phyloP scores from a whole-genome alignment of 2,113 vertebrate genomes.

The Balaenoptera acutorostrata region DNA sequence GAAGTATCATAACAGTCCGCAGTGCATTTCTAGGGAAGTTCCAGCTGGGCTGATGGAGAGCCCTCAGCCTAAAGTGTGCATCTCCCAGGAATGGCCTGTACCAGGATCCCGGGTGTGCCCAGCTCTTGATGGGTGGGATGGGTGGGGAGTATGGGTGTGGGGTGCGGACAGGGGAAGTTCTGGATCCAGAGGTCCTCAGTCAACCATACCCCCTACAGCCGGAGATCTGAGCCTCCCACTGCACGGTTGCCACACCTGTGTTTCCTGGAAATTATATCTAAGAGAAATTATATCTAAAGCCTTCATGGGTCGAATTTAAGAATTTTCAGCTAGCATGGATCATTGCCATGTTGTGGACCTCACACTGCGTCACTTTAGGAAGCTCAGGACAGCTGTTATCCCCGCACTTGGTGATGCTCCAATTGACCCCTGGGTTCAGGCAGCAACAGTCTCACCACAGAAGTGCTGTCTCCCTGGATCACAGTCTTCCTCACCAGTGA shows the following conservation, averaged over 20 bases:
- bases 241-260: background rate
- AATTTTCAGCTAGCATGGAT: background rate
- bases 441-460: background rate
- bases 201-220: background rate
- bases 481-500: background rate
- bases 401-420: too few relatives aligned
- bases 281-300: background rate
- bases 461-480: background rate
- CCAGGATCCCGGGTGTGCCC: accelerated
- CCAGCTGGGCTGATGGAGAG: background rate
- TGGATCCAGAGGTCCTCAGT: background rate
- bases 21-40: background rate
- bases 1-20: too few relatives aligned
- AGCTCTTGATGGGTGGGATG: background rate
- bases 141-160: too few relatives aligned
- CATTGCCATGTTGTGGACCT: background rate
- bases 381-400: background rate
- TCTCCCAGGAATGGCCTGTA: background rate
- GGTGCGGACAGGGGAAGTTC: background rate
- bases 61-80: background rate
- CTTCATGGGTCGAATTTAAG: background rate
- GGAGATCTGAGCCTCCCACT: background rate
- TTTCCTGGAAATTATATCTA: background rate
- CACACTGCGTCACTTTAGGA: background rate
- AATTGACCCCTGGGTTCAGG: background rate